A percentile compares a stretch with the other conserved stretches of the same genome.
Conservation (phyloP, 2,888 invertebrate species). For the Protodeltote pygarga region DNA sequence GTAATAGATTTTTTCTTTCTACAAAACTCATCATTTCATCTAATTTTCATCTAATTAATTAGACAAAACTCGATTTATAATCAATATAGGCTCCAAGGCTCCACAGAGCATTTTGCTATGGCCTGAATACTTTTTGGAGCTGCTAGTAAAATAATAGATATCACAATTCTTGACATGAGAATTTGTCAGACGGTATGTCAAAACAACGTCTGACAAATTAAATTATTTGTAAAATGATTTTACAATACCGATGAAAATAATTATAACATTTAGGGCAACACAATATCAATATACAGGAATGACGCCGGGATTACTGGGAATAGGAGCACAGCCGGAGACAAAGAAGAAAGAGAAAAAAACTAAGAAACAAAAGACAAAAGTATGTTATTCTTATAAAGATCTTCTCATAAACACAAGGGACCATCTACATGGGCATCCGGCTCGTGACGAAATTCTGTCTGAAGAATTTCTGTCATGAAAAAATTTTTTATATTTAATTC, state of each 20-base stretch:
- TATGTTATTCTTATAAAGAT: slow-evolving; percentile 13
- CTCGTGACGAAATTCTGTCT: too few relatives aligned
- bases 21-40: too few relatives aligned
- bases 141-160: slow-evolving; percentile 12
- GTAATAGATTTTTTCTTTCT: too few relatives aligned
- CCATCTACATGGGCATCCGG: too few relatives aligned
- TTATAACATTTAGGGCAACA: slow-evolving; percentile 18
- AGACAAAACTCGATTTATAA: too few relatives aligned
- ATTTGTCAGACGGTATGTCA: slow-evolving; percentile 36
- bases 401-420: too few relatives aligned
- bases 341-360: slow-evolving; percentile 43
- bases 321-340: too few relatives aligned
- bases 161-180: slow-evolving; percentile 4
- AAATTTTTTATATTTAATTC: too few relatives aligned
- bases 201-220: slow-evolving; percentile 41
- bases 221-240: slow-evolving; percentile 47
- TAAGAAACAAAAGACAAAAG: slow-evolving; percentile 41
- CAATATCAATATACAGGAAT: slow-evolving; percentile 29
- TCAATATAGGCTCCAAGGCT: too few relatives aligned
- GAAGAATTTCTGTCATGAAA: too few relatives aligned
- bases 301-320: slow-evolving; percentile 42
- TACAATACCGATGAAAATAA: slow-evolving; percentile 36
- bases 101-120: too few relatives aligned
- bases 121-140: slow-evolving; percentile 1
- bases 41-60: too few relatives aligned